Percentiles rank a stretch among this genome's conserved stretches.
Evolutionary conservation across 2,888 invertebrate genomes (phyloP).

Genomic region (Drosophila colorata): DNA sequence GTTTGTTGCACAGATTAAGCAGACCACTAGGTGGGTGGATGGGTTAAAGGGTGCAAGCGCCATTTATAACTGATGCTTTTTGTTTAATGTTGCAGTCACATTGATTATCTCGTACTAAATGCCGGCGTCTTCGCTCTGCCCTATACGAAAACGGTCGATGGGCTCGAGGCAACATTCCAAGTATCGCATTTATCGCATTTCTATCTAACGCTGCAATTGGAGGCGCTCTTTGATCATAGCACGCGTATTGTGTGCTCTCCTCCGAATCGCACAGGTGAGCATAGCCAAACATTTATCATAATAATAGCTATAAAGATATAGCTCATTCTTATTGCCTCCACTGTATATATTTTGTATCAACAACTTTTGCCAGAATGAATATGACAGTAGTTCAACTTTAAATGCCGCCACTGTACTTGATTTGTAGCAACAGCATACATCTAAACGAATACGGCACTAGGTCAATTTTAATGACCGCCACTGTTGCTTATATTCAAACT

Average conservation of each 20-base stretch:
- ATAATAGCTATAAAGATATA: no score
- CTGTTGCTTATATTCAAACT: conserved; percentile 39
- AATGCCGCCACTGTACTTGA: not conserved
- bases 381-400: not conserved
- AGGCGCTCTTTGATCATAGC: conserved; percentile 89
- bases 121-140: conserved; percentile 93
- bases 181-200: conserved; percentile 94
- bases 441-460: not conserved
- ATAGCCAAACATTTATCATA: not conserved
- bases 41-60: not conserved
- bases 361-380: no score
- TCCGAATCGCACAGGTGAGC: conserved; percentile 92
- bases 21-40: conserved; percentile 82
- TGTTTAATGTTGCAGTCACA: conserved; percentile 86
- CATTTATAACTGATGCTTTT: not conserved
- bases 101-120: conserved; percentile 92
- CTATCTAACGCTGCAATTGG: conserved; percentile 91
- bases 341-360: not conserved
- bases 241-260: conserved; percentile 93
- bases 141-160: conserved; percentile 90
- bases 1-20: conserved; percentile 88
- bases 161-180: conserved; percentile 92
- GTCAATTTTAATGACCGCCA: conserved; percentile 17
- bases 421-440: not conserved
- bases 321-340: not conserved